Evolutionary conservation across 2,888 invertebrate species (phyloP), one percentile per base, ranked within the genome.

Genomic region (Mayetiola destructor): DNA sequence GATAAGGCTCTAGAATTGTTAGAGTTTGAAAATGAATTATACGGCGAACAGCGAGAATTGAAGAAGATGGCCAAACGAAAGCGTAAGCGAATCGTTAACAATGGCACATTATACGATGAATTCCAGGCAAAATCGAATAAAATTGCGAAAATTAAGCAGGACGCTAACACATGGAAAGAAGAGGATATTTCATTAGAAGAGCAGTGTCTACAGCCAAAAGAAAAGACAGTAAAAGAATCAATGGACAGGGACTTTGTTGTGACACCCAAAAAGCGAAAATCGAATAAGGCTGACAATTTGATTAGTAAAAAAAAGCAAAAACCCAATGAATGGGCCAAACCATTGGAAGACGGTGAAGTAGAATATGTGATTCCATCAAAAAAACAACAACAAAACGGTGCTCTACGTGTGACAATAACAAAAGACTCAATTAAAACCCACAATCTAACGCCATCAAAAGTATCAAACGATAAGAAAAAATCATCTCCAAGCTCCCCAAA

Each of bases 21-120:
- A 0, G 67, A 73, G 3, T 69, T 81, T 16, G 79, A 82, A 61
- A 72, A 76, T 57, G 69, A 74, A 8, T 67, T 80, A 0, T 69
- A 64, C 67, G 69, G 55, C 1, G 65, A 66, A 1, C 64, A 67
- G 56, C 67, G 48, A 61, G 68, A 58, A 64, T 72, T 48, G 66
- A 80, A 64, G 69, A 78, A 63, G 67, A 73, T 62, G 66, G 77
- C 48, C 58, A 80, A 59, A 56, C 64, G 68, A 6, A 69, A 71
- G 54, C 66, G 72, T 1, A 68, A 65, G 32, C 67, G 67, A 20
- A 62, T 71, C 4, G 61, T 72, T 6, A 64, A 66, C 12, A 65
- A 67, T 1, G 58, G 69, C 1, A 67, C 69, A 59, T 68, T 66
- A 59, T 64, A 64, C 4, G 64, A 69, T 52, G 40, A 37, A 23